A percentile compares a stretch with the other conserved stretches of the same genome.
These are phyloP conservation scores for Ovibos moschatus DNA, from an alignment of 2,113 vertebrate genomes.

Conservation along the genomic window DNA sequence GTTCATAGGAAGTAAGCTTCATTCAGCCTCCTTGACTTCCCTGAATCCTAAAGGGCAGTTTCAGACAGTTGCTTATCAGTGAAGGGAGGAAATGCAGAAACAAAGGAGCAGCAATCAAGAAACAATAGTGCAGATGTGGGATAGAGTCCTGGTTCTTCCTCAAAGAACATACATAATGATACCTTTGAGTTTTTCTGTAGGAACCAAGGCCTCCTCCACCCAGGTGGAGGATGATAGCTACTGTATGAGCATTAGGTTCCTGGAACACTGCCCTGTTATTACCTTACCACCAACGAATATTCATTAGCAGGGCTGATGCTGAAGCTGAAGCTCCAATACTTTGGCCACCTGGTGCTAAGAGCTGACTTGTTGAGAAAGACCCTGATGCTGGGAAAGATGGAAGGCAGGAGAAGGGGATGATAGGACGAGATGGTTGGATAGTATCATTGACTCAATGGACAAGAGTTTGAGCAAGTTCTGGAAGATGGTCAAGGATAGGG, in stretches of 20 bases:
- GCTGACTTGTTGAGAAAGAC: not conserved
- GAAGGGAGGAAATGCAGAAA: not conserved
- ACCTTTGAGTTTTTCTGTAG: not conserved
- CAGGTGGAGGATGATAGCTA: not conserved
- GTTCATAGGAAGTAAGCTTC: not conserved
- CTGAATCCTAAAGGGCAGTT: not conserved
- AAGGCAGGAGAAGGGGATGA: not conserved
- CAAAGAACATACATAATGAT: not conserved
- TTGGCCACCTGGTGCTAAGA: not conserved
- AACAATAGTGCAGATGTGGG: not conserved
- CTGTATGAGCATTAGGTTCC: not conserved
- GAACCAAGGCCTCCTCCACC: not conserved
- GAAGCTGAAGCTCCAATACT: not conserved
- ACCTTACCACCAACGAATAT: not conserved
- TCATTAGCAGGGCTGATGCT: not conserved
- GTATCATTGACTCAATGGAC: not conserved
- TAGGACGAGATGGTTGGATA: not conserved
- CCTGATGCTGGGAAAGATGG: not conserved
- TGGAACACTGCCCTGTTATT: not conserved
- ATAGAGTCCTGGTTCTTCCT: not conserved
- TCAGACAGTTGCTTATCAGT: not conserved
- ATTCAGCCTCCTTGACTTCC: not conserved
- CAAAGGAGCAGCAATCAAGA: not conserved
- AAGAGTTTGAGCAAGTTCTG: not conserved
- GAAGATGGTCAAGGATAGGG: not conserved